Evolutionary conservation across 2,113 vertebrate species (phyloP).

Genomic region (Scomber japonicus): DNA sequence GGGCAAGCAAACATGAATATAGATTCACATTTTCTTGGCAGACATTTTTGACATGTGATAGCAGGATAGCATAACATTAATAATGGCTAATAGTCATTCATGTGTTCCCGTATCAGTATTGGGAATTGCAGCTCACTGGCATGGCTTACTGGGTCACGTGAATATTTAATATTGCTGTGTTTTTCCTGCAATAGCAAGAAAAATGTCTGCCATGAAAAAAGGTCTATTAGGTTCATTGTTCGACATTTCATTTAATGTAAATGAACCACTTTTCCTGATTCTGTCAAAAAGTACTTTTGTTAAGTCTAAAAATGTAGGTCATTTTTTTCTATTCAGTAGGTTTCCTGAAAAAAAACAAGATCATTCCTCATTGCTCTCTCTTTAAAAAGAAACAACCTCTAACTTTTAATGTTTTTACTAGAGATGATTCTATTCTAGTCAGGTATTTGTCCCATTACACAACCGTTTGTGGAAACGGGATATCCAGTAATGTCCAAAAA

Average conservation of each 20-base stretch:
- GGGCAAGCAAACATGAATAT: slow-evolving; percentile 12
- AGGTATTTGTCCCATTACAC: not conserved
- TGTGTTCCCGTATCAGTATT: slow-evolving; percentile 6
- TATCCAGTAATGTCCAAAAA: too few species aligned
- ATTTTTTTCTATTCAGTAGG: slow-evolving; percentile 12
- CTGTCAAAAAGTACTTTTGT: not conserved
- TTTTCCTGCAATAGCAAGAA: not conserved
- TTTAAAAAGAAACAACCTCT: slow-evolving; percentile 14
- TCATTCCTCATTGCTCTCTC: not conserved
- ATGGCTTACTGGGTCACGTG: not conserved
- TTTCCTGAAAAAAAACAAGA: slow-evolving; percentile 5
- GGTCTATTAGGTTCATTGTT: not conserved
- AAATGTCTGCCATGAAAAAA: slow-evolving; percentile 5
- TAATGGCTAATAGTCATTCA: slow-evolving; percentile 10
- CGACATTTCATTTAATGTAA: slow-evolving; percentile 5
- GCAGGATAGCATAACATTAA: slow-evolving; percentile 18
- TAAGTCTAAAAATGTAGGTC: not conserved
- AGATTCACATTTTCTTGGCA: not conserved
- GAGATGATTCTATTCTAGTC: not conserved
- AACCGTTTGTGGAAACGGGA: not conserved
- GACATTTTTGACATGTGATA: not conserved
- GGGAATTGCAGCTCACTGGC: not conserved
- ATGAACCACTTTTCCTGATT: not conserved
- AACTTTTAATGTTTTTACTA: not conserved
- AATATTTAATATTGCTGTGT: not conserved